A percentile compares a stretch with the other conserved stretches of the same genome.
These are phyloP conservation scores for Bubo blakistoni DNA, from an alignment of 2,113 vertebrate genomes.

Conservation along the genomic window DNA sequence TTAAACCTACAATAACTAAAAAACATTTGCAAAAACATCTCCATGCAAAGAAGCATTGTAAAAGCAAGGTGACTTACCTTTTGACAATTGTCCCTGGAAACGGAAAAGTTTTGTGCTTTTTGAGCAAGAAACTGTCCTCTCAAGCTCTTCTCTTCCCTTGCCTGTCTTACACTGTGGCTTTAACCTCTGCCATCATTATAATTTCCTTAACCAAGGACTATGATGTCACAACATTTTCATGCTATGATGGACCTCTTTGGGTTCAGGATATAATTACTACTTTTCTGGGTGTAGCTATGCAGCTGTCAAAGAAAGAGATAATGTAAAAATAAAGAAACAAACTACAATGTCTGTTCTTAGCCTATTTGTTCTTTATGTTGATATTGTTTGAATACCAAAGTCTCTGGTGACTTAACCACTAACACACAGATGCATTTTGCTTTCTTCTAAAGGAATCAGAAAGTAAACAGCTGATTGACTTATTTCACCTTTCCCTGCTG, in stretches of 20 bases:
- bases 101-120: accelerated
- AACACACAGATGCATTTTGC: background rate
- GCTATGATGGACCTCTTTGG: conserved; percentile 37
- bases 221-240: conserved; percentile 58
- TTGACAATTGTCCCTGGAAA: background rate
- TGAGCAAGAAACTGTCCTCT: background rate
- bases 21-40: background rate
- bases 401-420: background rate
- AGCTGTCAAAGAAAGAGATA: background rate
- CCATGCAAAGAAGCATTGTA: background rate
- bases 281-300: background rate
- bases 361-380: background rate
- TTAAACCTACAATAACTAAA: background rate
- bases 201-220: conserved; percentile 51
- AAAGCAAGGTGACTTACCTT: conserved; percentile 21
- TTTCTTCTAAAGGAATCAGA: background rate
- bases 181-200: conserved; percentile 46
- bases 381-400: background rate
- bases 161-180: conserved; percentile 24
- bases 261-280: conserved; percentile 28
- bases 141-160: background rate
- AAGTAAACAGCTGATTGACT: background rate
- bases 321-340: conserved; percentile 11
- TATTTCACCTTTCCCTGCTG: conserved; percentile 24
- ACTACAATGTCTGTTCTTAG: background rate